Evolutionary conservation across 2,888 invertebrate genomes (phyloP).

Genomic region (Incurvaria masculella): DNA sequence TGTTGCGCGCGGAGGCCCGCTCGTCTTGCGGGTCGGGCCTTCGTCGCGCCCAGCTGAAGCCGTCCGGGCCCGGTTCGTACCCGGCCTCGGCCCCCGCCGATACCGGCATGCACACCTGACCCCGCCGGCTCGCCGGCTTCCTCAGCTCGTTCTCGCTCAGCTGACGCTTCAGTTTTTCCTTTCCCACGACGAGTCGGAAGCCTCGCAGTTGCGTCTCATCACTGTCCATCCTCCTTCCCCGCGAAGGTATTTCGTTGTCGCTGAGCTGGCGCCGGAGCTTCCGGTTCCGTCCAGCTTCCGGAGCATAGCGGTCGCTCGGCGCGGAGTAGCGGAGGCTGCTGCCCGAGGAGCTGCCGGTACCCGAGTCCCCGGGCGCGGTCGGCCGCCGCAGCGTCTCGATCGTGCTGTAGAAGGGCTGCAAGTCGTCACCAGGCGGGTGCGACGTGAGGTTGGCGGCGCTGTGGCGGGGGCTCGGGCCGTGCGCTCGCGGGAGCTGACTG

Average conservation of each 20-base stretch:
- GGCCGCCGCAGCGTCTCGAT: conserved; percentile 36
- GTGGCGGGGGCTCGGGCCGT: conserved; percentile 34
- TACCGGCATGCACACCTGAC: conserved; percentile 44
- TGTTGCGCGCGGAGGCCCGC: conserved; percentile 34
- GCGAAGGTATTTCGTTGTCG: neutral
- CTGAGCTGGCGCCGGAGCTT: neutral
- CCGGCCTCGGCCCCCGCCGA: conserved; percentile 49
- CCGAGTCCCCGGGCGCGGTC: conserved; percentile 25
- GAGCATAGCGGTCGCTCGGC: conserved; percentile 20
- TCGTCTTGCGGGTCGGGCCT: conserved; percentile 17
- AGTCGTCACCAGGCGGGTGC: conserved; percentile 31
- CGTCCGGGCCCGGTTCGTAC: conserved; percentile 33
- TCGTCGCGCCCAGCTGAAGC: conserved; percentile 12
- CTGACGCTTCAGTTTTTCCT: conserved; percentile 34
- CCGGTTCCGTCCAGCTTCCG: conserved; percentile 28
- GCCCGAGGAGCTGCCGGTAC: conserved; percentile 36
- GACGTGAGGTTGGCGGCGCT: conserved; percentile 34
- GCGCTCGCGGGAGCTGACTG: conserved; percentile 38
- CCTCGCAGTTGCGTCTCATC: conserved; percentile 29
- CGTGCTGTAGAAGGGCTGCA: conserved; percentile 41
- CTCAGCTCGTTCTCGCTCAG: conserved; percentile 37
- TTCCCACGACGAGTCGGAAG: conserved; percentile 42
- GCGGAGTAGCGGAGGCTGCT: conserved; percentile 27
- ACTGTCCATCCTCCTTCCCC: neutral
- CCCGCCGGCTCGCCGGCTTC: conserved; percentile 26